Conservation (phyloP, 2,113 vertebrate genomes). For the Pongo abelii region DNA sequence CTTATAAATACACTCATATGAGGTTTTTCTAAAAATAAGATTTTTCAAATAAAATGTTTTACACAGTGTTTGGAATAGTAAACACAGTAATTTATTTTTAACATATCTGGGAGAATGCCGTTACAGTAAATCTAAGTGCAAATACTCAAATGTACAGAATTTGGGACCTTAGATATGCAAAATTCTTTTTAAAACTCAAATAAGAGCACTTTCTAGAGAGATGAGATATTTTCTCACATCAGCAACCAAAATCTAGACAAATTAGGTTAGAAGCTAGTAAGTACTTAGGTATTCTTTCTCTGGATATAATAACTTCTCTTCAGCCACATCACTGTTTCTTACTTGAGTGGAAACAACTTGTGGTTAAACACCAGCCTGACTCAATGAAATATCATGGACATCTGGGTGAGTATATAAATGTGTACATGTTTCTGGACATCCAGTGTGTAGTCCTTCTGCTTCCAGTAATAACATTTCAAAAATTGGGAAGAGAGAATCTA, state of each 20-base stretch:
- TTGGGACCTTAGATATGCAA: background rate
- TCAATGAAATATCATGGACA: background rate
- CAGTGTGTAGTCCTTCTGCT: background rate
- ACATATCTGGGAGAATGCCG: background rate
- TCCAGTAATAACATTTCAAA: background rate
- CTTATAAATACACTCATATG: background rate
- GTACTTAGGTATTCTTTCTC: background rate
- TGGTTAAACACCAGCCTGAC: background rate
- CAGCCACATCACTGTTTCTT: background rate
- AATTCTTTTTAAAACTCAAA: slow-evolving; percentile 26
- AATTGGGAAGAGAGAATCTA: background rate
- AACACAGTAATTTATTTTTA: background rate
- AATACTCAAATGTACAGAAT: background rate
- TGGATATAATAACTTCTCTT: background rate
- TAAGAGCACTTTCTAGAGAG: background rate
- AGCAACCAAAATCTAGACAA: background rate
- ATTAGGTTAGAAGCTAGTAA: background rate
- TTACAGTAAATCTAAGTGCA: background rate
- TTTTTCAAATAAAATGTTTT: background rate
- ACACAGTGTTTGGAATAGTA: background rate
- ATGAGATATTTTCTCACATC: background rate
- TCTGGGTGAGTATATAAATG: background rate
- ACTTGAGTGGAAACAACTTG: background rate
- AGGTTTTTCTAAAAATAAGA: background rate
- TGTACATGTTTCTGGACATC: background rate